Conservation (phyloP, 2,113 vertebrate genomes). For the Dromaius novaehollandiae region DNA sequence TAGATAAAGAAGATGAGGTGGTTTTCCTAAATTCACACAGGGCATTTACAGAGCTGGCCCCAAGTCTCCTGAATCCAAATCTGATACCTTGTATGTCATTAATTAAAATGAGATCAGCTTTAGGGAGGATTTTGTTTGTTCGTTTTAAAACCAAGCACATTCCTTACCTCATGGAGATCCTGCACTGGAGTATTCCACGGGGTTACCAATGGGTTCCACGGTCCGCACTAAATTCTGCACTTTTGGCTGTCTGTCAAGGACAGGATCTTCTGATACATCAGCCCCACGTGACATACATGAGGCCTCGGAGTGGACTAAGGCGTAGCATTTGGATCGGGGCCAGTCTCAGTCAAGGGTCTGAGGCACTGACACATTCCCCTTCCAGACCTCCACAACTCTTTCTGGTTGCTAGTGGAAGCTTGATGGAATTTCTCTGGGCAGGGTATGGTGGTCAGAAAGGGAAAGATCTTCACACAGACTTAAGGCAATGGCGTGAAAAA, state of each 20-base stretch:
- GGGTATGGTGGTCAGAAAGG: background rate
- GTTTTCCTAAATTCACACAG: background rate
- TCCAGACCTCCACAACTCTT: background rate
- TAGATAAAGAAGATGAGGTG: background rate
- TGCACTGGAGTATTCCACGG: background rate
- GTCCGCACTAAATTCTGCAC: background rate
- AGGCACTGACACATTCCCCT: background rate
- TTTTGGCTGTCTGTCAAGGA: background rate
- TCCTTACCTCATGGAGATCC: background rate
- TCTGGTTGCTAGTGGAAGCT: background rate
- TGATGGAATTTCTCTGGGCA: too few species aligned
- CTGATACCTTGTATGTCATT: background rate
- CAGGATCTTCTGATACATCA: background rate
- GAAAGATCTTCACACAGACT: background rate
- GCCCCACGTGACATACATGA: background rate
- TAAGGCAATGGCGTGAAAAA: background rate
- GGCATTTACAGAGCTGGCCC: background rate
- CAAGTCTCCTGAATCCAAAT: background rate
- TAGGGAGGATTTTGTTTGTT: background rate
- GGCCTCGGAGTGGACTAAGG: background rate
- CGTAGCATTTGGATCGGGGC: background rate
- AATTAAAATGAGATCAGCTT: background rate
- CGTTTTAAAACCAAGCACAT: background rate
- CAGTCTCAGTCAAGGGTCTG: background rate
- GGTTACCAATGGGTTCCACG: background rate